Percentiles rank a stretch among this genome's conserved stretches.
phyloP scores from a whole-genome alignment of 2,888 invertebrate genomes.

The Agonopterix heracliana region DNA sequence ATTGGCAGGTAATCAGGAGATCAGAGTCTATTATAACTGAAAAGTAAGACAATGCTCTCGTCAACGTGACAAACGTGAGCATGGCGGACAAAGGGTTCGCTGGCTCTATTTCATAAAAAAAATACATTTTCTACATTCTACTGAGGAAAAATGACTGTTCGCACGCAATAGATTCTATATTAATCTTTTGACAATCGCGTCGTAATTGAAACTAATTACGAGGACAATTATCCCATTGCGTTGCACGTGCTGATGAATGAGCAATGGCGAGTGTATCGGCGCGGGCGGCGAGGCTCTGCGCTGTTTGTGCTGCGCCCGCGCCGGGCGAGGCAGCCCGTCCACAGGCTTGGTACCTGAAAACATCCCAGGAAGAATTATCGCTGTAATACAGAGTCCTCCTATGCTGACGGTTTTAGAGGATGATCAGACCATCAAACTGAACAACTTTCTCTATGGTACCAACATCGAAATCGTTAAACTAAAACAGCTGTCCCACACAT shows the following conservation, averaged over 20 bases:
- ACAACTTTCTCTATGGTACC: too few relatives aligned
- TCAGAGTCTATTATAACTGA: conserved; percentile 44
- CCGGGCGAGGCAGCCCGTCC: neutral
- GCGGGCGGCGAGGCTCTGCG: conserved; percentile 8
- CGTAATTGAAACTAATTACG: conserved; percentile 60
- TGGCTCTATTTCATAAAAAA: conserved; percentile 34
- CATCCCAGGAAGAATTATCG: neutral
- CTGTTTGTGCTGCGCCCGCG: neutral
- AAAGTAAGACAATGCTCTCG: conserved; percentile 46
- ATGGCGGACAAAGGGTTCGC: conserved; percentile 45
- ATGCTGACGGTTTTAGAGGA: too few relatives aligned
- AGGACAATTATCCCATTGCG: conserved; percentile 37
- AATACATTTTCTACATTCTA: conserved; percentile 55
- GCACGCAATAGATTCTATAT: conserved; percentile 70
- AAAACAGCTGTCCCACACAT: too few relatives aligned
- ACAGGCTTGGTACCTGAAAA: neutral
- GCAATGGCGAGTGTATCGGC: conserved; percentile 11
- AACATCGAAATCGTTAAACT: too few relatives aligned
- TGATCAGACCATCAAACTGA: too few relatives aligned
- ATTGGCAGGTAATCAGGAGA: conserved; percentile 55
- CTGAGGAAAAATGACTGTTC: conserved; percentile 54
- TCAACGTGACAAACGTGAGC: conserved; percentile 61
- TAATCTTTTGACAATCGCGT: conserved; percentile 67
- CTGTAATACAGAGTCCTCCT: too few relatives aligned
- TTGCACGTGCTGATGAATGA: conserved; percentile 37